Percentiles rank a stretch among this genome's conserved stretches.
Evolutionary conservation across 2,113 vertebrate genomes (phyloP).

Genomic region (Calyptomena viridis): DNA sequence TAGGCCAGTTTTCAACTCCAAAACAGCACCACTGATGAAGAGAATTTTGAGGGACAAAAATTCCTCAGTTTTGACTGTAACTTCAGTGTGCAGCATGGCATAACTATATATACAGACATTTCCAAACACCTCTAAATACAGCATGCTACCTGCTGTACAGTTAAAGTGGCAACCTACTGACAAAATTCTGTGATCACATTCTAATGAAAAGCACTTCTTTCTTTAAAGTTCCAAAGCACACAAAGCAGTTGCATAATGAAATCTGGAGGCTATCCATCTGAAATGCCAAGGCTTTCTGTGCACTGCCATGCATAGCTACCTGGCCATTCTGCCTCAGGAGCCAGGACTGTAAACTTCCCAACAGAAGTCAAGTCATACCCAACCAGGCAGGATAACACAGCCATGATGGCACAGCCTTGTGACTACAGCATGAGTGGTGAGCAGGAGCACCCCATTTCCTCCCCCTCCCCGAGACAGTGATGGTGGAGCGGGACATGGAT

Average conservation of each 20-base stretch:
- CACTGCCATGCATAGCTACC: not conserved
- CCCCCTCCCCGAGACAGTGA: not conserved
- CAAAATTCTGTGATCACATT: not conserved
- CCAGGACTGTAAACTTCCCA: not conserved
- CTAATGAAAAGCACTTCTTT: not conserved
- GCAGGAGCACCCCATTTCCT: not conserved
- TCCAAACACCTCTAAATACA: not conserved
- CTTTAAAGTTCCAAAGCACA: not conserved
- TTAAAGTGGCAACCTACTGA: not conserved
- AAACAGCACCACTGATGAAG: not conserved
- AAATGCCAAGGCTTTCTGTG: not conserved
- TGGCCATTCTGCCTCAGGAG: not conserved
- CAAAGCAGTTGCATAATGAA: not conserved
- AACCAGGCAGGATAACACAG: not conserved
- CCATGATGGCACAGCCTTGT: not conserved
- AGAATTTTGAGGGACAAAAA: not conserved
- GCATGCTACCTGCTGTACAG: not conserved
- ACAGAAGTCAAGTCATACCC: not conserved
- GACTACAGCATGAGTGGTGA: fast-evolving
- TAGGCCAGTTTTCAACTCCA: not conserved
- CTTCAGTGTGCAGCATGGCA: not conserved
- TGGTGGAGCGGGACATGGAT: not conserved
- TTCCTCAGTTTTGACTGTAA: not conserved
- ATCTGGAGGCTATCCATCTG: not conserved
- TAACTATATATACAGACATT: not conserved